Evolutionary conservation across 2,797 vertebrate species (phyloP).

Genomic region (Halcyon smyrnensis): DNA sequence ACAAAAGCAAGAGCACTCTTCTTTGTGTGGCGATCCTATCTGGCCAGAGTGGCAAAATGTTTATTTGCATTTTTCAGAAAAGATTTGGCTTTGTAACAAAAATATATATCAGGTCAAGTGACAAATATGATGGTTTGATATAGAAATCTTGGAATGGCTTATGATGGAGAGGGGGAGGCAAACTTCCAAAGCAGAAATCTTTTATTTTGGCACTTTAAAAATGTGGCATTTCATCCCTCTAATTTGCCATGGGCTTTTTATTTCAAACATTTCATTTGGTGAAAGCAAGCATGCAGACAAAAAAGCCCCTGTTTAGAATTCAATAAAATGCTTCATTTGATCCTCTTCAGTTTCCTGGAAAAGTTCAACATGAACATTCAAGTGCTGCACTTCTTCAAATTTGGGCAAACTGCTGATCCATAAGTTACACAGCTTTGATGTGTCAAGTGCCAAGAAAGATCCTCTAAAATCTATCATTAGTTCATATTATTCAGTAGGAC

Average conservation of each 20-base stretch:
- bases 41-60: background rate
- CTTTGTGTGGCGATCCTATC: background rate
- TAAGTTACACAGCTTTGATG: background rate
- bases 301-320: background rate
- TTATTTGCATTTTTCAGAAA: slow-evolving; percentile 22
- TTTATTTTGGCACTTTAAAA: slow-evolving; percentile 29
- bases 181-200: slow-evolving; percentile 39
- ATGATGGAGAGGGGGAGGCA: background rate
- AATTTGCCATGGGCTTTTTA: slow-evolving; percentile 31
- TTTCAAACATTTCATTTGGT: slow-evolving; percentile 1
- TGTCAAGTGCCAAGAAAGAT: background rate
- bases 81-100: background rate
- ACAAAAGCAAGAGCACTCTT: background rate
- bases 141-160: background rate
- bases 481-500: background rate
- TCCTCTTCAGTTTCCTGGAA: slow-evolving; percentile 45
- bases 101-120: background rate
- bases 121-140: background rate
- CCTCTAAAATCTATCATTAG: background rate
- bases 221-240: slow-evolving; percentile 15
- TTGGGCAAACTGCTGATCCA: background rate
- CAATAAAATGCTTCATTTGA: slow-evolving; percentile 20
- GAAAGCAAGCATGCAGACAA: background rate
- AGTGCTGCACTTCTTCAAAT: background rate
- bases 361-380: slow-evolving; percentile 24